phyloP scores from a whole-genome alignment of 2,888 invertebrate genomes.

The Archaeoteleia sp. region DNA sequence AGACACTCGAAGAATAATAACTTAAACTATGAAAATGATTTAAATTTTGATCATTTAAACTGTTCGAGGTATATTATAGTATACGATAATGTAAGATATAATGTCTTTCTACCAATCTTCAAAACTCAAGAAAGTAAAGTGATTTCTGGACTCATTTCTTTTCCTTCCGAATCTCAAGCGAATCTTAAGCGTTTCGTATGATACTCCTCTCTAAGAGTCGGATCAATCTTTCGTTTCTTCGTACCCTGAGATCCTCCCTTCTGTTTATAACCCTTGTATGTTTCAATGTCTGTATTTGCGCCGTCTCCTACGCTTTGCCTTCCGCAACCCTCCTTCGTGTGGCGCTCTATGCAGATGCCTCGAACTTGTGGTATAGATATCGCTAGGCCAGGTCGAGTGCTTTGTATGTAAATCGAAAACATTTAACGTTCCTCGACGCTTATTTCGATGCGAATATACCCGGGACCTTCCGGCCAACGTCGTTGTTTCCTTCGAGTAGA shows the following conservation, averaged over 20 bases:
- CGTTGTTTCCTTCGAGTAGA: constrained; percentile 27
- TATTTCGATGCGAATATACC: constrained; percentile 62
- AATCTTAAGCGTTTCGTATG: too few species aligned
- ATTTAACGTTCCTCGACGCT: constrained; percentile 61
- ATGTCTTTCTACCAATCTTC: too few species aligned
- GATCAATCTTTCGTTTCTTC: constrained; percentile 18
- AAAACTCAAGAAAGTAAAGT: too few species aligned
- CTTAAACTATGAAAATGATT: too few species aligned
- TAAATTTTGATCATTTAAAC: too few species aligned
- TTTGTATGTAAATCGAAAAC: constrained; percentile 65
- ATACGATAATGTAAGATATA: too few species aligned
- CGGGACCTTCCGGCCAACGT: constrained; percentile 47
- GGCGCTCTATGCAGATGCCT: constrained; percentile 41
- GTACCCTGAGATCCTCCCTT: constrained; percentile 14
- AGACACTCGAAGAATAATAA: too few species aligned
- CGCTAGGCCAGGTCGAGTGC: constrained; percentile 54
- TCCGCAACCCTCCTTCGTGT: constrained; percentile 31
- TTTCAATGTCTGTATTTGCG: constrained; percentile 12
- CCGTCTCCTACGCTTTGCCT: constrained; percentile 25
- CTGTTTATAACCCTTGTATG: constrained; percentile 27
- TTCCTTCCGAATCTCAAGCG: too few species aligned
- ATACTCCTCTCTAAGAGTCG: constrained; percentile 11
- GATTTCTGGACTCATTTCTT: constrained; percentile 1
- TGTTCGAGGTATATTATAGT: too few species aligned
- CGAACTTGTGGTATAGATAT: constrained; percentile 28